Evolutionary conservation across 1,140 invertebrate species (phyloP).

Genomic region (Macrobrachium nipponense): DNA sequence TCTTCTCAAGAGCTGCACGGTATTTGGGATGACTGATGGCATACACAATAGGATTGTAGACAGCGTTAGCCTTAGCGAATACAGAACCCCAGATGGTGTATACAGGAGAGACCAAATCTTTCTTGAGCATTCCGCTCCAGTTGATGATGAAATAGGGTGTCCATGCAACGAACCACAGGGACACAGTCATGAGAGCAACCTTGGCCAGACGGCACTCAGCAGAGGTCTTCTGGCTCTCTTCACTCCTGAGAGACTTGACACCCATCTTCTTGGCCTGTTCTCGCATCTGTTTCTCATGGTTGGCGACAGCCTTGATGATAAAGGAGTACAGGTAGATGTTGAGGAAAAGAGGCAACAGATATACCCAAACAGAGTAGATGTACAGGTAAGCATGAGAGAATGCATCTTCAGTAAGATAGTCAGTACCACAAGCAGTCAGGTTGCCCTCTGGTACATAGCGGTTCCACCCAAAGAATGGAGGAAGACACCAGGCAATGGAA

Average conservation of each 20-base stretch:
- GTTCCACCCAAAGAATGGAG: slow-evolving; percentile 65
- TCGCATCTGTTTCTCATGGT: slow-evolving; percentile 67
- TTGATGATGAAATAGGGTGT: slow-evolving; percentile 68
- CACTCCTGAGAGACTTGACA: slow-evolving; percentile 66
- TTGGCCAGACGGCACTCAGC: slow-evolving; percentile 65
- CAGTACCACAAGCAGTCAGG: slow-evolving; percentile 40
- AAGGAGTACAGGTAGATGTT: slow-evolving; percentile 68
- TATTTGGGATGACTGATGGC: slow-evolving; percentile 61
- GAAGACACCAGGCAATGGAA: slow-evolving; percentile 20
- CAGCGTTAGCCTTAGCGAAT: slow-evolving; percentile 52
- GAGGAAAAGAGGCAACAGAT: slow-evolving; percentile 48
- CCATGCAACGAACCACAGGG: slow-evolving; percentile 68
- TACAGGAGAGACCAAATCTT: slow-evolving; percentile 65
- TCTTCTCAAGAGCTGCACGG: slow-evolving; percentile 43
- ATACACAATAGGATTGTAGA: slow-evolving; percentile 61
- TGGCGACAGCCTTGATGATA: slow-evolving; percentile 69
- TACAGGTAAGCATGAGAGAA: not conserved
- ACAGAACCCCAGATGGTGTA: slow-evolving; percentile 51
- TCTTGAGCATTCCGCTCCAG: slow-evolving; percentile 60
- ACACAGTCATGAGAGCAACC: slow-evolving; percentile 68
- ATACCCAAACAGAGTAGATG: slow-evolving; percentile 31
- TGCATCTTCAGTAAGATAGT: not conserved
- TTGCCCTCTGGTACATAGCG: slow-evolving; percentile 64
- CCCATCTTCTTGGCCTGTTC: slow-evolving; percentile 51
- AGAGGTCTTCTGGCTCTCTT: slow-evolving; percentile 51